A percentile compares a stretch with the other conserved stretches of the same genome.
These are phyloP conservation scores for Myiozetetes cayanensis DNA, from an alignment of 2,113 vertebrate genomes.

Conservation along the genomic window DNA sequence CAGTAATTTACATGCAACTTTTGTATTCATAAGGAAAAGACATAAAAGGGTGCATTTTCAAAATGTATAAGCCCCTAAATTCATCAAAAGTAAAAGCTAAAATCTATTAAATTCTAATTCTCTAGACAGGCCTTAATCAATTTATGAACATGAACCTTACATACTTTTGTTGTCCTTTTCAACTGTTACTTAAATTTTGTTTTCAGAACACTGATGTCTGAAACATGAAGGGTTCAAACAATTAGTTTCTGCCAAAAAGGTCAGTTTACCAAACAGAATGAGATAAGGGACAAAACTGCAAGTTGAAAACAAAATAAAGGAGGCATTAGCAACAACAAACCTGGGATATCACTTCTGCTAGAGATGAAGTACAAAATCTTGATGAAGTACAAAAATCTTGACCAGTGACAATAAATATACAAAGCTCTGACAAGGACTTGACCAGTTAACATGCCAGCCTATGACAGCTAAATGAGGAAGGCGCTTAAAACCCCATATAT, in stretches of 20 bases:
- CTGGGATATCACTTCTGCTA: neutral
- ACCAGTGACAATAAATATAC: neutral
- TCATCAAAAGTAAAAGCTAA: neutral
- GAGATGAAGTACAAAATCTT: neutral
- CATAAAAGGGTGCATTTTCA: neutral
- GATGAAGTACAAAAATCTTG: neutral
- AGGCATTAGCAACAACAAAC: neutral
- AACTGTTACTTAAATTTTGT: neutral
- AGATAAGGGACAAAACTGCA: neutral
- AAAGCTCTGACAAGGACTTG: neutral
- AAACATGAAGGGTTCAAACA: neutral
- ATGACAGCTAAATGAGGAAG: neutral
- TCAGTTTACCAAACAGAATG: neutral
- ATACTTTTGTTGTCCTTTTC: neutral
- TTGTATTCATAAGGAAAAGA: neutral
- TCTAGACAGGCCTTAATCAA: neutral
- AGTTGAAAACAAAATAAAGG: neutral
- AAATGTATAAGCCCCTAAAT: neutral
- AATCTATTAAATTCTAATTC: neutral
- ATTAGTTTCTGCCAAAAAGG: neutral
- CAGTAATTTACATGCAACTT: neutral
- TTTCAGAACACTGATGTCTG: neutral
- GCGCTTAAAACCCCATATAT: neutral
- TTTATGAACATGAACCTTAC: neutral
- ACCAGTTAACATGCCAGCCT: neutral